phyloP scores from a whole-genome alignment of 2,888 invertebrate genomes.

The Brachynemurus nebulosus region DNA sequence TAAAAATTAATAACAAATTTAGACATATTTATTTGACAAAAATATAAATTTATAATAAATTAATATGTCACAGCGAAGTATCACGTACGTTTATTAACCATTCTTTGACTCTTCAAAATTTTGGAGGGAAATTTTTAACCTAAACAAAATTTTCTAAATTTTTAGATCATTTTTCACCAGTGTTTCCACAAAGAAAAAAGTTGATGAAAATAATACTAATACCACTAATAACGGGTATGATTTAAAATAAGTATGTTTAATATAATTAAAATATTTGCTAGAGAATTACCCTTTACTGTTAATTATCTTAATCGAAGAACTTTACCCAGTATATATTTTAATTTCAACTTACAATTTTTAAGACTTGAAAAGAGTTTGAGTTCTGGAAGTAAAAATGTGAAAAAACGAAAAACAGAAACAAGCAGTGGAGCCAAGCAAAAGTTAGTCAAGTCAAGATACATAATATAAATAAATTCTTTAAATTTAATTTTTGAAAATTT shows the following conservation, averaged over 20 bases:
- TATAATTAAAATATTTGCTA: constrained; percentile 1
- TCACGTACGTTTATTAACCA: constrained; percentile 24
- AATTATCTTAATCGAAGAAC: no score
- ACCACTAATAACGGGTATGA: background rate
- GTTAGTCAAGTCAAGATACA: no score
- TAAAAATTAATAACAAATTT: constrained; percentile 1
- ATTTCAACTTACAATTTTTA: no score
- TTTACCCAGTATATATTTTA: no score
- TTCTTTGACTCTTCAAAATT: constrained; percentile 12
- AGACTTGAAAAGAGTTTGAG: no score
- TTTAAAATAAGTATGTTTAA: background rate
- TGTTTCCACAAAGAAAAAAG: constrained; percentile 19
- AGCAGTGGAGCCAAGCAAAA: no score
- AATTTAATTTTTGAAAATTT: no score
- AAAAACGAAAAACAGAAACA: no score
- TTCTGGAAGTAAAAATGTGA: no score
- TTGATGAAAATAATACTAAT: constrained; percentile 12
- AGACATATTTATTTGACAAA: background rate
- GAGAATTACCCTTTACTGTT: no score
- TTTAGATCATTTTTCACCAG: constrained; percentile 32
- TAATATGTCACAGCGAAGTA: constrained; percentile 27
- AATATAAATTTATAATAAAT: background rate
- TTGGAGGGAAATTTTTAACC: constrained; percentile 13
- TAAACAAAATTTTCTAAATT: constrained; percentile 12
- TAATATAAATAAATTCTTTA: no score